These are phyloP conservation scores for Thunnus maccoyii DNA, from an alignment of 2,113 vertebrate species.

Conservation along the genomic window DNA sequence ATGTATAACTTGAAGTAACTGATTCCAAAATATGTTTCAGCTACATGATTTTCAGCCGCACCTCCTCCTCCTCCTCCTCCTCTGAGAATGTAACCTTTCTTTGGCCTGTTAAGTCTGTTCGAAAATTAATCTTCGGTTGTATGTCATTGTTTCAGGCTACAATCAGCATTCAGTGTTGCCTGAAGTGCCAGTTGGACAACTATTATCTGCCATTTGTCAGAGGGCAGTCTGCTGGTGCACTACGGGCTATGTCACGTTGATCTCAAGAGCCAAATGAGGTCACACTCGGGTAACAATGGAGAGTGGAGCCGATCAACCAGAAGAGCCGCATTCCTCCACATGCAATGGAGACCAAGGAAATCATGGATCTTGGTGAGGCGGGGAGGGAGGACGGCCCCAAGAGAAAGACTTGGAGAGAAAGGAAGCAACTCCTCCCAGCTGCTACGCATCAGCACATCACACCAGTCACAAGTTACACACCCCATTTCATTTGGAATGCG, in stretches of 20 bases:
- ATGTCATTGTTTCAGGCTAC: slow-evolving; percentile 4
- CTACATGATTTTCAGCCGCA: neutral
- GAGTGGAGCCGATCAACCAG: slow-evolving; percentile 54
- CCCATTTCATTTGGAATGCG: slow-evolving; percentile 73
- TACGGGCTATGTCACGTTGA: slow-evolving; percentile 50
- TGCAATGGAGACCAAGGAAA: slow-evolving; percentile 53
- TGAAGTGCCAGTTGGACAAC: slow-evolving; percentile 50
- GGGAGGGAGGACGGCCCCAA: slow-evolving; percentile 2
- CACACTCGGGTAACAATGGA: slow-evolving; percentile 59
- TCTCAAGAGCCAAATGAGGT: slow-evolving; percentile 68
- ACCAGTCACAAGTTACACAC: slow-evolving; percentile 79
- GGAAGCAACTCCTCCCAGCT: slow-evolving; percentile 67
- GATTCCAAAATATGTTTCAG: neutral
- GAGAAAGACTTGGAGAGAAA: slow-evolving; percentile 57
- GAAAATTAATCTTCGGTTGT: slow-evolving; percentile 13
- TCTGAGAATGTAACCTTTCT: neutral
- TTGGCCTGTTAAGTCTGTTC: neutral
- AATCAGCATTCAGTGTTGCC: slow-evolving; percentile 24
- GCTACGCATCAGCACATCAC: slow-evolving; percentile 72
- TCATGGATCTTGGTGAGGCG: slow-evolving; percentile 28
- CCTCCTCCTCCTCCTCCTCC: neutral
- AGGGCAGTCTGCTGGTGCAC: slow-evolving; percentile 42
- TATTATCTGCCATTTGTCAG: slow-evolving; percentile 56
- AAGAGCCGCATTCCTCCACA: slow-evolving; percentile 71
- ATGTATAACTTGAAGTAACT: too few species aligned